Conservation (phyloP, 1,140 invertebrate species). For the Myzus persicae region DNA sequence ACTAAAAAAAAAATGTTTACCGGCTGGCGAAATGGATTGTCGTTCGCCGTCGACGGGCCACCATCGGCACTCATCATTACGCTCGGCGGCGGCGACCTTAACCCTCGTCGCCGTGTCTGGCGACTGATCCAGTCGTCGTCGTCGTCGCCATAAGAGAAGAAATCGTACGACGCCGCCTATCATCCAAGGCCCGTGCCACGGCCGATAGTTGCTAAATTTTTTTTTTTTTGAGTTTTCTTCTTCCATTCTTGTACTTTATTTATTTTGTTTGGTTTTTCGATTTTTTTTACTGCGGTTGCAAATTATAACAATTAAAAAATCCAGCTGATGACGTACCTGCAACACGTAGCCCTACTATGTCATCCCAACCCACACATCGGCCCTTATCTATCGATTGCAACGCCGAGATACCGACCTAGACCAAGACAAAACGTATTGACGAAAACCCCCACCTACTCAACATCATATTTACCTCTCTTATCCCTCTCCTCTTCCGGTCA, state of each 20-base stretch:
- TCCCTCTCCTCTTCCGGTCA: background rate
- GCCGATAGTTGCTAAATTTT: background rate
- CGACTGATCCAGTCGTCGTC: background rate
- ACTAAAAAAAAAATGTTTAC: background rate
- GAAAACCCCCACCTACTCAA: background rate
- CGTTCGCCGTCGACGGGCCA: background rate
- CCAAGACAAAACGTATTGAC: background rate
- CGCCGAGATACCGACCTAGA: background rate
- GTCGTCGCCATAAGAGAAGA: background rate
- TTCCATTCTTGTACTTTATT: background rate
- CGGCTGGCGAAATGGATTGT: background rate
- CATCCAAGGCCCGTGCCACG: background rate
- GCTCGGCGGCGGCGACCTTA: constrained; percentile 9
- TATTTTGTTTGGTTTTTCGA: background rate
- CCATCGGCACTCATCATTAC: background rate
- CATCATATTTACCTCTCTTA: background rate
- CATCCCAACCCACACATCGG: background rate
- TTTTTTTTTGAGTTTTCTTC: background rate
- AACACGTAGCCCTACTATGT: background rate
- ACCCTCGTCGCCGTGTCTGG: constrained; percentile 9
- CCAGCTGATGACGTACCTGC: background rate
- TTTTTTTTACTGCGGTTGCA: background rate
- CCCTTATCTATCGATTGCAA: background rate
- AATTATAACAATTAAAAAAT: background rate
- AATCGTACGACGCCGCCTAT: background rate